A percentile compares a stretch with the other conserved stretches of the same genome.
These are phyloP conservation scores for Entosphenus tridentatus DNA, from an alignment of 2,113 vertebrate genomes.

Conservation along the genomic window DNA sequence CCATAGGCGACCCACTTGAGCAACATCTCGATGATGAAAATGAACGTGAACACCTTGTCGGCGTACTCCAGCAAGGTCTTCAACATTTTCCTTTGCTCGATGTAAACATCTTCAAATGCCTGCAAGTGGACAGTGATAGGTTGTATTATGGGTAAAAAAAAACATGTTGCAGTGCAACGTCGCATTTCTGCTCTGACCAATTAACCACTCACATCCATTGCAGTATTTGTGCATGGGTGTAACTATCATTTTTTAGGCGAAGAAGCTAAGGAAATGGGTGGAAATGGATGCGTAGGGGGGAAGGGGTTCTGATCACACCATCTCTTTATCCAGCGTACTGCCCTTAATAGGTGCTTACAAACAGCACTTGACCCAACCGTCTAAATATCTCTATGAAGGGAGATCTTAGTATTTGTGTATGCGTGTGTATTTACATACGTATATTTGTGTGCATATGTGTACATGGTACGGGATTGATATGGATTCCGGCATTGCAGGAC, in stretches of 20 bases:
- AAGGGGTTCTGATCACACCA: too few species aligned
- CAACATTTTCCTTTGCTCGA: neutral
- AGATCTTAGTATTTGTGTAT: neutral
- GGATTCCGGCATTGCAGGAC: neutral
- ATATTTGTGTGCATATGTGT: neutral
- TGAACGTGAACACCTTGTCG: constrained; percentile 2
- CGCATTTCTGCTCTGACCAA: too few species aligned
- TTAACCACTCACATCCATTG: too few species aligned
- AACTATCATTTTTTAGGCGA: too few species aligned
- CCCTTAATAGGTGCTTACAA: too few species aligned
- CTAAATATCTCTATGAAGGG: neutral
- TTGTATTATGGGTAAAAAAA: too few species aligned
- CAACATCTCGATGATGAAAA: constrained; percentile 3
- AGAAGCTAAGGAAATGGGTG: too few species aligned
- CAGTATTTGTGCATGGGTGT: too few species aligned
- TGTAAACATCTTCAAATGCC: constrained; percentile 3
- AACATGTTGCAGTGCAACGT: too few species aligned
- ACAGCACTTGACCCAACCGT: neutral
- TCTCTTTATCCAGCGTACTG: too few species aligned
- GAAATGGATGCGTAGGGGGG: too few species aligned
- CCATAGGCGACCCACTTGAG: constrained; percentile 4
- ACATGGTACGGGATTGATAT: neutral
- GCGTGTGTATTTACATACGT: neutral
- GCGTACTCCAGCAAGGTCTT: neutral
- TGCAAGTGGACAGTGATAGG: neutral